phyloP scores from a whole-genome alignment of 2,888 invertebrate species.

The Anthophora plumipes region DNA sequence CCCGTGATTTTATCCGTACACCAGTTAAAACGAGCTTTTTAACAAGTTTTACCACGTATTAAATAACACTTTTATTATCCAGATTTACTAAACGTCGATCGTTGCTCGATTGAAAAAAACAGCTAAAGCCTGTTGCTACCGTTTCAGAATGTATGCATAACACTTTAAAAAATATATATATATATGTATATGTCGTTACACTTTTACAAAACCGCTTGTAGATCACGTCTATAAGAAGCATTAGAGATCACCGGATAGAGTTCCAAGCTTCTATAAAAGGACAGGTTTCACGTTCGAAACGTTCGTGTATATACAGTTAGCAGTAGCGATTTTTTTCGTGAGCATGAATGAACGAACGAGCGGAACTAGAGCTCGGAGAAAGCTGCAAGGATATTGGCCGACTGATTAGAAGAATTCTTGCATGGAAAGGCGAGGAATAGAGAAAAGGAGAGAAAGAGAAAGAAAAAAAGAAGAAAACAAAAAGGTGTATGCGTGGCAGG shows the following conservation, averaged over 20 bases:
- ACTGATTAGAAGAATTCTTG: conserved; percentile 1
- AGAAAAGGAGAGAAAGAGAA: neutral
- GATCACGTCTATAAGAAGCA: neutral
- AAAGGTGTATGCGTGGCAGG: conserved; percentile 14
- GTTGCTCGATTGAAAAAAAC: no score
- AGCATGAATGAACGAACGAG: neutral
- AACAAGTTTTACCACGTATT: no score
- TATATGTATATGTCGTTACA: neutral
- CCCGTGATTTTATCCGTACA: no score
- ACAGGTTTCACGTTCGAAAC: conserved; percentile 16
- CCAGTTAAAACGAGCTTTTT: no score
- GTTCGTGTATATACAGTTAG: conserved; percentile 16
- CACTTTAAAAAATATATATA: no score
- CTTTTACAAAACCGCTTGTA: neutral
- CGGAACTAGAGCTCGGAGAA: conserved; percentile 28
- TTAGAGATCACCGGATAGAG: neutral
- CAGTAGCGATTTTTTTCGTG: neutral
- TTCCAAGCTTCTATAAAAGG: conserved; percentile 18
- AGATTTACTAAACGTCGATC: no score
- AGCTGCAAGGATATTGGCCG: conserved; percentile 24
- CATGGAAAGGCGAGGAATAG: neutral
- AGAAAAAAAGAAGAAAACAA: conserved; percentile 1
- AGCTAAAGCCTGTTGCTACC: no score
- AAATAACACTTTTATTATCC: no score
- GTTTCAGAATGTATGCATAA: no score